Evolutionary conservation across 1,140 invertebrate species (phyloP).

Genomic region (Drosophila persimilis): DNA sequence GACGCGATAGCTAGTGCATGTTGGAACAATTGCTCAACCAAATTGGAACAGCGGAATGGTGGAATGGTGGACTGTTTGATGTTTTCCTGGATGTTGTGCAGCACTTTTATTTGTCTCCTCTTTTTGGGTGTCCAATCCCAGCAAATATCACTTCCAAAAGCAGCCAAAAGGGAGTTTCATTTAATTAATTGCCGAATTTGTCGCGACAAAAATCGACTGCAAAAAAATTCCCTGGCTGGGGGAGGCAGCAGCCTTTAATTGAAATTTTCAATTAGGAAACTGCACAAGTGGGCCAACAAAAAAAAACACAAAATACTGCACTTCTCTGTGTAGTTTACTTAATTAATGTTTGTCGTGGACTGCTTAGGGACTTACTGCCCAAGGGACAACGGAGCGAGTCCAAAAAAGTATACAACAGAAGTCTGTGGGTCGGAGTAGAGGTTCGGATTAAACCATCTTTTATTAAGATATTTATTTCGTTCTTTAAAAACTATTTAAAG

Average conservation of each 20-base stretch:
- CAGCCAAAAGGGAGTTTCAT: constrained; percentile 14
- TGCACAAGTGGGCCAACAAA: constrained; percentile 25
- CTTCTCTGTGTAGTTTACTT: constrained; percentile 37
- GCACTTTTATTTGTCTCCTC: too few relatives aligned
- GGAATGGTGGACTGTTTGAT: too few relatives aligned
- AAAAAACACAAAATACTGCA: constrained; percentile 48
- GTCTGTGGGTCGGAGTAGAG: too few relatives aligned
- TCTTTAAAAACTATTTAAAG: too few relatives aligned
- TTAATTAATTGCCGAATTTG: constrained; percentile 60
- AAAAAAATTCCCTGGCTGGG: constrained; percentile 17
- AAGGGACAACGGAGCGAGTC: constrained; percentile 12
- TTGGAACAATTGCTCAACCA: too few relatives aligned
- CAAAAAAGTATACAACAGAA: not conserved
- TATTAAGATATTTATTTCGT: too few relatives aligned
- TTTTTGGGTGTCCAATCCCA: not conserved
- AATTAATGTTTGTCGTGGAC: constrained; percentile 34
- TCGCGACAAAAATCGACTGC: constrained; percentile 9
- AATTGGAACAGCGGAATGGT: too few relatives aligned
- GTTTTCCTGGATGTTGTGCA: too few relatives aligned
- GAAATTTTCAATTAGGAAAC: constrained; percentile 73
- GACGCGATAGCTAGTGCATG: too few relatives aligned
- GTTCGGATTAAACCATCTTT: too few relatives aligned
- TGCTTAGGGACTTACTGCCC: constrained; percentile 5
- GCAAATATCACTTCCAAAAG: not conserved
- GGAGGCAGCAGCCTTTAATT: constrained; percentile 54